Evolutionary conservation across 2,888 invertebrate genomes (phyloP).

Genomic region (Catocala sponsa): DNA sequence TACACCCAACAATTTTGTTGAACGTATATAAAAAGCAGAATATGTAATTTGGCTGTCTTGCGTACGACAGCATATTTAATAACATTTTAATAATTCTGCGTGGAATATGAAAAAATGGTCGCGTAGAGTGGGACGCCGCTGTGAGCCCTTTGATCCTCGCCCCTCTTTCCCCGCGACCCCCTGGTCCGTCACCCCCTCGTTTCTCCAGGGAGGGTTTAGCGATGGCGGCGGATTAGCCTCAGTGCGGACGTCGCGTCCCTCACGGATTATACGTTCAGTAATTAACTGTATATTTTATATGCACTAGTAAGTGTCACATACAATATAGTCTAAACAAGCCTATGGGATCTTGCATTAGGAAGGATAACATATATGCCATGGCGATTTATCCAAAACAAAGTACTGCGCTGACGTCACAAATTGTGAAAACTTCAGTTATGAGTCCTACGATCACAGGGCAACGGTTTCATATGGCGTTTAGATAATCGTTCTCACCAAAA

Average conservation of each 20-base stretch:
- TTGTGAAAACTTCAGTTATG: too few species aligned
- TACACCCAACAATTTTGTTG: not conserved
- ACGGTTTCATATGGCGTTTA: too few species aligned
- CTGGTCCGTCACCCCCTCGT: not conserved
- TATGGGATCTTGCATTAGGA: too few species aligned
- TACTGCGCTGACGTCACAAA: too few species aligned
- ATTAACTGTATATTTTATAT: conserved; percentile 1
- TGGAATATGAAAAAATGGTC: conserved; percentile 23
- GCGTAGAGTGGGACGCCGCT: not conserved
- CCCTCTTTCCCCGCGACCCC: not conserved
- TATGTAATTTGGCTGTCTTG: conserved; percentile 8
- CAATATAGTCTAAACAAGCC: not conserved
- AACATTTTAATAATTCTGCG: conserved; percentile 24
- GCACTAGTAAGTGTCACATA: not conserved
- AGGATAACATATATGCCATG: too few species aligned
- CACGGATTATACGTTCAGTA: conserved; percentile 6
- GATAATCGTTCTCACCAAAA: too few species aligned
- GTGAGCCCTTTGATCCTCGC: conserved; percentile 24
- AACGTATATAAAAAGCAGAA: conserved; percentile 3
- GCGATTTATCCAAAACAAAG: too few species aligned
- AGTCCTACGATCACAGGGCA: too few species aligned
- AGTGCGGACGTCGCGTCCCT: conserved; percentile 1
- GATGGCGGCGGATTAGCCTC: conserved; percentile 23
- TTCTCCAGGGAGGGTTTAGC: conserved; percentile 15
- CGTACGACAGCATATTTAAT: conserved; percentile 14